Percentiles rank a stretch among this genome's conserved stretches.
phyloP scores from a whole-genome alignment of 2,888 invertebrate genomes.

The Resseliella maxima region DNA sequence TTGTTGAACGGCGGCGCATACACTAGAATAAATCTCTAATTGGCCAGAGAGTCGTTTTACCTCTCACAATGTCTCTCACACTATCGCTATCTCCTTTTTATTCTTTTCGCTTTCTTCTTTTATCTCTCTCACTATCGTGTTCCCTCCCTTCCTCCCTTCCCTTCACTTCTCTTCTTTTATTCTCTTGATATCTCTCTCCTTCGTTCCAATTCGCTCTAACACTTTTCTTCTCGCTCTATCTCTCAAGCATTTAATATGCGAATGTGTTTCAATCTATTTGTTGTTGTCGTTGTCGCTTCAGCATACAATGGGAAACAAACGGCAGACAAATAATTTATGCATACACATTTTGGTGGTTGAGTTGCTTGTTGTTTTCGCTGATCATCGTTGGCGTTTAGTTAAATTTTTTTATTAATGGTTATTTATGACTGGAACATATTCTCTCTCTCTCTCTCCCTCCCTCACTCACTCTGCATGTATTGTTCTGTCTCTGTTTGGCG shows the following conservation, averaged over 20 bases:
- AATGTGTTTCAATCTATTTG: not conserved
- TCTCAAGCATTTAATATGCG: not conserved
- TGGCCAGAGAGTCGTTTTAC: not conserved
- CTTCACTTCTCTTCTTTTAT: too few relatives aligned
- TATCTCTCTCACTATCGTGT: too few relatives aligned
- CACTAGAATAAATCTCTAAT: conserved; percentile 25
- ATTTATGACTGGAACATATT: conserved; percentile 16
- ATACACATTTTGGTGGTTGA: conserved; percentile 41
- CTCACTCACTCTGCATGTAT: not conserved
- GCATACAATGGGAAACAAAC: conserved; percentile 11
- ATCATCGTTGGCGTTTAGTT: conserved; percentile 51
- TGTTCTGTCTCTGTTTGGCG: not conserved
- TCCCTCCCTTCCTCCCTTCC: too few relatives aligned
- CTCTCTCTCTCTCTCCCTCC: not conserved
- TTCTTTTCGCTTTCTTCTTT: too few relatives aligned
- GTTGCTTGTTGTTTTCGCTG: conserved; percentile 44
- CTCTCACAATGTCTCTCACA: too few relatives aligned
- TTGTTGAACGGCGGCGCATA: not conserved
- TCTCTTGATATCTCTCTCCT: too few relatives aligned
- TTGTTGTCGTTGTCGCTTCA: not conserved
- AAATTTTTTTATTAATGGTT: conserved; percentile 37
- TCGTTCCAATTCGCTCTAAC: too few relatives aligned
- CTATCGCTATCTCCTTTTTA: too few relatives aligned
- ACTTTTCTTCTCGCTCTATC: not conserved
- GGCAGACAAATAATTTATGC: conserved; percentile 35